phyloP scores from a whole-genome alignment of 2,888 invertebrate genomes.

The Drosophila recens region DNA sequence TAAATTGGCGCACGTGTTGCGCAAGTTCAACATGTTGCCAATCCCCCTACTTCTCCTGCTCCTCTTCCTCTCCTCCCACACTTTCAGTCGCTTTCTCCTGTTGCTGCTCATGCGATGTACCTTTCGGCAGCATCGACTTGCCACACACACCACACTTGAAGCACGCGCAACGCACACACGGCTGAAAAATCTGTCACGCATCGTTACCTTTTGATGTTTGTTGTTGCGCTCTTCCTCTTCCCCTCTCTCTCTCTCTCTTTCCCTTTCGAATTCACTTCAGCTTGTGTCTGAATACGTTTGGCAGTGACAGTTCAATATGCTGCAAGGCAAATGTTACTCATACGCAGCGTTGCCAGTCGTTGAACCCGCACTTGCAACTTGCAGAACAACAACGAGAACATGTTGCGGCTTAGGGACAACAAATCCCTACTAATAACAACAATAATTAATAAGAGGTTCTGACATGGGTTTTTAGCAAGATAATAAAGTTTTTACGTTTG shows the following conservation, averaged over 20 bases:
- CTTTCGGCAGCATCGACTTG: constrained; percentile 14
- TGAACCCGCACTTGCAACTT: constrained; percentile 56
- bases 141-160: constrained; percentile 15
- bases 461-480: neutral
- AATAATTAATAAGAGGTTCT: neutral
- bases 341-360: constrained; percentile 49
- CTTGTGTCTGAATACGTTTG: constrained; percentile 10
- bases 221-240: constrained; percentile 4
- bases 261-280: neutral
- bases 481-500: neutral
- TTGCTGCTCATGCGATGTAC: constrained; percentile 11
- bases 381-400: constrained; percentile 22
- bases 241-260: neutral
- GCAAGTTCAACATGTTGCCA: constrained; percentile 23
- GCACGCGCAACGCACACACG: constrained; percentile 50
- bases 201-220: constrained; percentile 54
- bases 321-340: constrained; percentile 40
- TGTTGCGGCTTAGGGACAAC: constrained; percentile 36
- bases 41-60: neutral
- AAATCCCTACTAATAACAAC: constrained; percentile 2
- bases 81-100: neutral
- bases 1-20: constrained; percentile 69
- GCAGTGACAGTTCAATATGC: constrained; percentile 20
- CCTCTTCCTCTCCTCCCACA: neutral
- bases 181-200: constrained; percentile 42